Conservation (phyloP, 2,113 vertebrate genomes). For the Hucho hucho region DNA sequence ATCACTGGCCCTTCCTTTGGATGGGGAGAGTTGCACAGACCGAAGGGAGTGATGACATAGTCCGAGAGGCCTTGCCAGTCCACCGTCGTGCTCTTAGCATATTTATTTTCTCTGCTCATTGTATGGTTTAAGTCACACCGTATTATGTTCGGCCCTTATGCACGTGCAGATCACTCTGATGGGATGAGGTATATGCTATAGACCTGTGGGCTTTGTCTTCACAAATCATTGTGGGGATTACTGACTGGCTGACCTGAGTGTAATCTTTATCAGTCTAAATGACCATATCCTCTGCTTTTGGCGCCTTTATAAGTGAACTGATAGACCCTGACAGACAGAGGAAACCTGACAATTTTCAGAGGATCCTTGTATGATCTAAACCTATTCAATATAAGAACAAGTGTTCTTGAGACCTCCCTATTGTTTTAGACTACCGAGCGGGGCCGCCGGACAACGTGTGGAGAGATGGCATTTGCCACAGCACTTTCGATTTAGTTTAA, state of each 20-base stretch:
- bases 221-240: slow-evolving; percentile 71
- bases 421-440: slow-evolving; percentile 45
- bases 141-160: slow-evolving; percentile 70
- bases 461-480: too few relatives aligned
- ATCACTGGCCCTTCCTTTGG: slow-evolving; percentile 64
- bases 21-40: slow-evolving; percentile 58
- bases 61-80: slow-evolving; percentile 65
- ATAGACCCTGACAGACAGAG: background rate
- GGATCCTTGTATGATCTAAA: background rate
- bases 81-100: slow-evolving; percentile 68
- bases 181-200: slow-evolving; percentile 60
- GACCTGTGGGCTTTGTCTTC: slow-evolving; percentile 68
- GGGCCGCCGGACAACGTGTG: too few relatives aligned
- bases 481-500: too few relatives aligned
- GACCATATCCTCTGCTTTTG: slow-evolving; percentile 42
- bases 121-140: slow-evolving; percentile 71
- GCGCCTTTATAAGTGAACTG: slow-evolving; percentile 38
- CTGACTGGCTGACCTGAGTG: slow-evolving; percentile 70
- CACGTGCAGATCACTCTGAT: slow-evolving; percentile 64
- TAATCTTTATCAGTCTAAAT: slow-evolving; percentile 68
- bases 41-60: slow-evolving; percentile 69
- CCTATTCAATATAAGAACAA: background rate
- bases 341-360: slow-evolving; percentile 79
- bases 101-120: slow-evolving; percentile 76
- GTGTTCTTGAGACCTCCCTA: background rate